phyloP scores from a whole-genome alignment of 2,113 vertebrate genomes.

The Salvator merianae region DNA sequence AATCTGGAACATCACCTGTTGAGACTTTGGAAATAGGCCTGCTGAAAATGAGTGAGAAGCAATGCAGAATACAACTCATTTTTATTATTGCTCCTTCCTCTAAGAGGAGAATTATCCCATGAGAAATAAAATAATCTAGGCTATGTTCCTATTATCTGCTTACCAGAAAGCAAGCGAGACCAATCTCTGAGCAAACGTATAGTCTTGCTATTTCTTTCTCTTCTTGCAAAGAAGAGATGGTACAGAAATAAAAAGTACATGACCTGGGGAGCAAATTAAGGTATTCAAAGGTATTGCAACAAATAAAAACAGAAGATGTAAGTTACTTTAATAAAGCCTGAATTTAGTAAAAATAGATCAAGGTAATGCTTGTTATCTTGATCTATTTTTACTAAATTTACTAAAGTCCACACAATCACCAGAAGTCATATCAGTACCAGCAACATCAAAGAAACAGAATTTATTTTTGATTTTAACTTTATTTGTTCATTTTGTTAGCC shows the following conservation, averaged over 20 bases:
- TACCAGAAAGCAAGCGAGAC: background rate
- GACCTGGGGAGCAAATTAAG: background rate
- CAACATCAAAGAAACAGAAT: no score
- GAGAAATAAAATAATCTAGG: conserved; percentile 46
- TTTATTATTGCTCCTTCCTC: conserved; percentile 39
- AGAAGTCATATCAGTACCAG: no score
- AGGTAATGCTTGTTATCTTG: no score
- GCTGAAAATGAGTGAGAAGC: conserved; percentile 20
- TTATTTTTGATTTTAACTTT: no score
- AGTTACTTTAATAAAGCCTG: no score
- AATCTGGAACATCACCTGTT: conserved; percentile 25
- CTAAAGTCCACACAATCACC: no score
- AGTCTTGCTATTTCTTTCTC: conserved; percentile 30
- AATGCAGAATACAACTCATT: conserved; percentile 19
- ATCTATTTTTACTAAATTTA: no score
- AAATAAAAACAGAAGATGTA: no score
- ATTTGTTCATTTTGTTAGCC: no score
- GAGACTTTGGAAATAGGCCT: conserved; percentile 18
- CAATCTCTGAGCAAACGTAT: background rate
- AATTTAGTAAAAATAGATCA: no score
- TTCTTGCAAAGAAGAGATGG: conserved; percentile 52
- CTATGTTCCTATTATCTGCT: background rate
- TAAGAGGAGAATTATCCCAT: conserved; percentile 34
- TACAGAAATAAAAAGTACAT: background rate
- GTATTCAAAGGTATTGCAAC: no score